A percentile compares a stretch with the other conserved stretches of the same genome.
These are phyloP conservation scores for Pararge aegeria DNA, from an alignment of 1,140 invertebrate species.

Conservation along the genomic window DNA sequence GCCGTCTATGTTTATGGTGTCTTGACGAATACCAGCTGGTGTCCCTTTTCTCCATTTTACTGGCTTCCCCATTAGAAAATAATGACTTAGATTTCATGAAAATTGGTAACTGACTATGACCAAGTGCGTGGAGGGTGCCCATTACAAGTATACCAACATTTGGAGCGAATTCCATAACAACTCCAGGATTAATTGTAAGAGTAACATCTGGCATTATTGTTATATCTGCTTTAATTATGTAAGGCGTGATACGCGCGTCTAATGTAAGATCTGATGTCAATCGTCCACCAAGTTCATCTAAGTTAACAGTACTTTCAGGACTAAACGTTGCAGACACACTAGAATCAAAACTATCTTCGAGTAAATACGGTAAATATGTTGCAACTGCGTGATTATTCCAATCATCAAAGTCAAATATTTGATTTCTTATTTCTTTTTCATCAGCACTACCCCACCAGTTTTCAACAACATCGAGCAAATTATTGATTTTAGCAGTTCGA, in stretches of 20 bases:
- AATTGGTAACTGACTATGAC: conserved; percentile 89
- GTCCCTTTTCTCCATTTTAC: conserved; percentile 65
- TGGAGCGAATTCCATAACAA: conserved; percentile 95
- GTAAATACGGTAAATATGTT: conserved; percentile 92
- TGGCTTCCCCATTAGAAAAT: conserved; percentile 62
- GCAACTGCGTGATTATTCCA: conserved; percentile 99
- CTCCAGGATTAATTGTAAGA: conserved; percentile 93
- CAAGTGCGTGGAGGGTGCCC: conserved; percentile 93
- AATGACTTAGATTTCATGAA: conserved; percentile 87
- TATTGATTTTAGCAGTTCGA: conserved; percentile 92
- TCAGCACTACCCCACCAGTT: conserved; percentile 97
- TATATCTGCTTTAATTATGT: conserved; percentile 93
- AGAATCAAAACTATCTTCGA: conserved; percentile 86
- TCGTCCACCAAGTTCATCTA: conserved; percentile 91
- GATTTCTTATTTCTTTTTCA: conserved; percentile 85
- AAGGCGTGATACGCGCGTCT: conserved; percentile 85
- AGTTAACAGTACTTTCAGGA: conserved; percentile 76
- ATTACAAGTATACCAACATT: conserved; percentile 98
- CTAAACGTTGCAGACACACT: conserved; percentile 87
- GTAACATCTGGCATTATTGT: conserved; percentile 97
- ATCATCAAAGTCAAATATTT: conserved; percentile 99
- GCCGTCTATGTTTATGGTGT: conserved; percentile 65
- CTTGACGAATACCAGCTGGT: conserved; percentile 46
- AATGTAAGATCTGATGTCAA: conserved; percentile 88
- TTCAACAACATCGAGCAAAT: conserved; percentile 91